These are phyloP conservation scores for Mormyrops attenuatus DNA, from an alignment of 2,797 vertebrate species.

Conservation along the genomic window DNA sequence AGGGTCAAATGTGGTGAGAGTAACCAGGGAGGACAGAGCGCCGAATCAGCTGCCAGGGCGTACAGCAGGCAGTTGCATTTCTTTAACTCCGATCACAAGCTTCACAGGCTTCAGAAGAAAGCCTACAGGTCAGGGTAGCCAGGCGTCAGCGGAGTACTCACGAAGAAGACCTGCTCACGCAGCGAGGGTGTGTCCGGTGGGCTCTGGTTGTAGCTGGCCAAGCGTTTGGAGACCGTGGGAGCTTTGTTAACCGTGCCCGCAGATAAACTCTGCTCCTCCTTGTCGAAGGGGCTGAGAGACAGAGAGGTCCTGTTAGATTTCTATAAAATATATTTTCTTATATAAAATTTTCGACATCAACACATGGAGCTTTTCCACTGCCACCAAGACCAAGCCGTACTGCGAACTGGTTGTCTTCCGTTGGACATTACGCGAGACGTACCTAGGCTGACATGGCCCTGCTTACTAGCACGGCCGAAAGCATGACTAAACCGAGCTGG, in stretches of 20 bases:
- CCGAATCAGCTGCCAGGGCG: not conserved
- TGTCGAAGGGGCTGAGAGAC: slow-evolving; percentile 83
- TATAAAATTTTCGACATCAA: not conserved
- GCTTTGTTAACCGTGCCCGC: slow-evolving; percentile 80
- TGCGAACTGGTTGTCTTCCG: not conserved
- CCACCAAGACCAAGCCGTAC: not conserved
- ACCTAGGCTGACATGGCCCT: not conserved
- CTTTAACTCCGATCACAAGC: not conserved
- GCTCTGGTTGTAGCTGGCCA: slow-evolving; percentile 89
- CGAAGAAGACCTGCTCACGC: slow-evolving; percentile 91
- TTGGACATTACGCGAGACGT: not conserved
- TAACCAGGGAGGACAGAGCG: not conserved
- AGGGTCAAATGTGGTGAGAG: not conserved
- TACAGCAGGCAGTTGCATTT: not conserved
- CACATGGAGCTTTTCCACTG: not conserved
- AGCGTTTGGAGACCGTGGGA: slow-evolving; percentile 81
- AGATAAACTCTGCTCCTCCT: slow-evolving; percentile 80
- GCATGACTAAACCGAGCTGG: not conserved
- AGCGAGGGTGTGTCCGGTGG: slow-evolving; percentile 85
- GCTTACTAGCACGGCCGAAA: not conserved
- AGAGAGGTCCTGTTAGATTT: not conserved
- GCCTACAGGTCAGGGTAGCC: not conserved
- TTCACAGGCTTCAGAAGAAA: not conserved
- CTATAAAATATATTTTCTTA: not conserved
- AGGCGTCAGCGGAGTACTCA: slow-evolving; percentile 60